These are phyloP conservation scores for Macquaria ambigua DNA, from an alignment of 2,113 vertebrate genomes.

Conservation along the genomic window DNA sequence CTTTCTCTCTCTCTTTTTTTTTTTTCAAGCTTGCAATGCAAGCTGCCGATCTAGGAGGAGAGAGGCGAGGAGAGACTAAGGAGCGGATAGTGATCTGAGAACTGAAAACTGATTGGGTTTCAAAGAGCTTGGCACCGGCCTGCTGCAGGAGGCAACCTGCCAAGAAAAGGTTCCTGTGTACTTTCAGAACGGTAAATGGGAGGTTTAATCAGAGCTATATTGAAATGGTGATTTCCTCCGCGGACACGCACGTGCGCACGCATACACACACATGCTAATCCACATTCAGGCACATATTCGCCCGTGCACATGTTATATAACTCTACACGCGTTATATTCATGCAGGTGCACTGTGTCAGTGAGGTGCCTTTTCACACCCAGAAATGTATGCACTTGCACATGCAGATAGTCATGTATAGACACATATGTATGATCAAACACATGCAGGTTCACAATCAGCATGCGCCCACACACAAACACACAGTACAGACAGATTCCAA, in stretches of 20 bases:
- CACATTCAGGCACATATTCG: constrained; percentile 11
- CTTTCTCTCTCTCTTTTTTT: constrained; percentile 21
- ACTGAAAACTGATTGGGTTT: constrained; percentile 85
- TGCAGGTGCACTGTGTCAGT: constrained; percentile 53
- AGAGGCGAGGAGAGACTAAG: constrained; percentile 69
- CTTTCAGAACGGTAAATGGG: constrained; percentile 79
- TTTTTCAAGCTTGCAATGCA: constrained; percentile 35
- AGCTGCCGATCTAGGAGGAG: constrained; percentile 65
- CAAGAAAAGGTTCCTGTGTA: constrained; percentile 81
- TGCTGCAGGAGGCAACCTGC: constrained; percentile 78
- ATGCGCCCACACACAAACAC: not conserved
- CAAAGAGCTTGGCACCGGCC: constrained; percentile 83
- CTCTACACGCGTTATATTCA: constrained; percentile 39
- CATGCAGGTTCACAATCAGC: not conserved
- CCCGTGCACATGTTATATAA: constrained; percentile 53
- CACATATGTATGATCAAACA: constrained; percentile 2
- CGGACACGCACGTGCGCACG: constrained; percentile 19
- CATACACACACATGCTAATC: constrained; percentile 19
- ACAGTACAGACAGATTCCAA: not conserved
- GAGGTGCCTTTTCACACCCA: constrained; percentile 51
- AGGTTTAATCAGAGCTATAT: constrained; percentile 82
- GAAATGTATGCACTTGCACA: constrained; percentile 34
- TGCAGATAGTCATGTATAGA: constrained; percentile 17
- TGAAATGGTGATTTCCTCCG: constrained; percentile 80
- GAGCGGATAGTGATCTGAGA: constrained; percentile 82